Percentiles rank a stretch among this genome's conserved stretches.
These are phyloP conservation scores for Dynastes maya DNA, from an alignment of 2,888 invertebrate genomes.

Conservation along the genomic window DNA sequence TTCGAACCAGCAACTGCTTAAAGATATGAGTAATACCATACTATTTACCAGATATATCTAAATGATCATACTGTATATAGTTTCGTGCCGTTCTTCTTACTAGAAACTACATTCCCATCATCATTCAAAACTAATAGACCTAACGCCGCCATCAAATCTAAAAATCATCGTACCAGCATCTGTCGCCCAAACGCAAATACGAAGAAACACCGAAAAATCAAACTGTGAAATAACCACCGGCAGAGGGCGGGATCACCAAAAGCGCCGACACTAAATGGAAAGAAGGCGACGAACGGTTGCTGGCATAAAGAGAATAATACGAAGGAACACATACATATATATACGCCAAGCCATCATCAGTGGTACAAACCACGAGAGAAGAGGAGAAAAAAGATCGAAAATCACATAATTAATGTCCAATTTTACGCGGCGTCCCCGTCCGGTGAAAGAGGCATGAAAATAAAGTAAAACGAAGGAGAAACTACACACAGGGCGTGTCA, in stretches of 20 bases:
- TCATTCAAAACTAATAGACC: conserved; percentile 39
- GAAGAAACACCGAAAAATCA: conserved; percentile 34
- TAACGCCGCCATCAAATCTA: conserved; percentile 44
- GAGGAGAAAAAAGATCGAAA: conserved; percentile 53
- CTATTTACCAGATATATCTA: too few species aligned
- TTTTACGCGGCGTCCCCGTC: conserved; percentile 61
- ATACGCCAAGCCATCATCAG: neutral
- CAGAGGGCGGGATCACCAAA: conserved; percentile 36
- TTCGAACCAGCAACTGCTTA: too few species aligned
- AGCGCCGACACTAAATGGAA: conserved; percentile 37
- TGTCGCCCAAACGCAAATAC: conserved; percentile 43
- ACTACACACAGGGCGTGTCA: neutral
- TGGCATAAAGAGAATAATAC: neutral
- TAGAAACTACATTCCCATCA: conserved; percentile 28
- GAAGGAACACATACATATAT: conserved; percentile 1
- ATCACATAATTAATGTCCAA: conserved; percentile 61
- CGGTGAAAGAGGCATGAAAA: conserved; percentile 35
- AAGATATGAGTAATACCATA: too few species aligned
- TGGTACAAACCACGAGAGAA: conserved; percentile 33
- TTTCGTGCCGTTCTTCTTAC: conserved; percentile 1
- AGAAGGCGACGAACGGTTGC: conserved; percentile 23
- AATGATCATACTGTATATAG: conserved; percentile 7
- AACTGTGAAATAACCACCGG: conserved; percentile 45
- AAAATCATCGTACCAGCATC: conserved; percentile 40
- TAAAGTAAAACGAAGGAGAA: conserved; percentile 24